Conservation (phyloP, 2,888 invertebrate species). For the Hanleya hanleyi region DNA sequence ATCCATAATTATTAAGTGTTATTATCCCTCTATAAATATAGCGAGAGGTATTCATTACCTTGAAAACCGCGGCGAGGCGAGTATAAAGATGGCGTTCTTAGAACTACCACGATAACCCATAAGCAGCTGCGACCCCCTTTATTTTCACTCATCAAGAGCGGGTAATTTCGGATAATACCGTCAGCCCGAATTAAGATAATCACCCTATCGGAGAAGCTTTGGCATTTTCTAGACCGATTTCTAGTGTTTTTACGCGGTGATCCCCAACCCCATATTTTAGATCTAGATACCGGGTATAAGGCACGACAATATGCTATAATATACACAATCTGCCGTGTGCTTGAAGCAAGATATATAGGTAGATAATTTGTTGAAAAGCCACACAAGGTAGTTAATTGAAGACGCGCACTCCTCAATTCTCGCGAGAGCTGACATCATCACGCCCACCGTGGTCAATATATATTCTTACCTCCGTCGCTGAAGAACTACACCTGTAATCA, state of each 20-base stretch:
- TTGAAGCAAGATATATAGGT: not conserved
- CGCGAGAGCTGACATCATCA: not conserved
- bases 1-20: constrained; percentile 12
- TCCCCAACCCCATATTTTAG: not conserved
- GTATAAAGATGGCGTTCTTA: not conserved
- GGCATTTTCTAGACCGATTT: not conserved
- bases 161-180: constrained; percentile 3
- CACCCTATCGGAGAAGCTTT: not conserved
- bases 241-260: not conserved
- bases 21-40: not conserved
- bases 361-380: constrained; percentile 3
- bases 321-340: too few species aligned
- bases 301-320: too few species aligned
- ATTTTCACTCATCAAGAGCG: not conserved
- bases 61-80: not conserved
- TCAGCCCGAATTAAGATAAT: constrained; percentile 7
- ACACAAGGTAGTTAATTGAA: not conserved
- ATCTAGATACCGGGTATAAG: too few species aligned
- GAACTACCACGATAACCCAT: not conserved
- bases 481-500: too few species aligned
- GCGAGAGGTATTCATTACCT: not conserved
- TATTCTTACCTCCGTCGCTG: not conserved
- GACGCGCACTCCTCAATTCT: not conserved
- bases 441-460: not conserved
- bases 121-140: not conserved